phyloP scores from a whole-genome alignment of 1,140 invertebrate genomes.

The Aphis craccivora region DNA sequence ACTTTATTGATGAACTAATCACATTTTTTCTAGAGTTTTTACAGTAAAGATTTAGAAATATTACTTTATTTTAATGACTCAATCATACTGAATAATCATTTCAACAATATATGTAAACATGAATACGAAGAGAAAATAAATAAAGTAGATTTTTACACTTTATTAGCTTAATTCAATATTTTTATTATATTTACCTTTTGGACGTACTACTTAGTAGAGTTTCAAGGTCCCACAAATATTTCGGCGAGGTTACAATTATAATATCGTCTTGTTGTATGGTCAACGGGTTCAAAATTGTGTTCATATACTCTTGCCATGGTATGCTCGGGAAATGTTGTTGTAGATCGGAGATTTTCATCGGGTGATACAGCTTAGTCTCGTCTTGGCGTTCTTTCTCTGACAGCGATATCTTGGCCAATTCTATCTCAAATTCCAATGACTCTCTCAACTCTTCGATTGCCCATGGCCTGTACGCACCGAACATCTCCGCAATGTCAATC shows the following conservation, averaged over 20 bases:
- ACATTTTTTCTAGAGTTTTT: too few relatives aligned
- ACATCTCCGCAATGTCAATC: constrained; percentile 85
- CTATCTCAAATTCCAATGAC: constrained; percentile 90
- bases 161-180: too few relatives aligned
- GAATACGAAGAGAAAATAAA: too few relatives aligned
- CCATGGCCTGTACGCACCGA: constrained; percentile 77
- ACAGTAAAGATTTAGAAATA: too few relatives aligned
- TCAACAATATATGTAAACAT: too few relatives aligned
- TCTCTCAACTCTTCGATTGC: constrained; percentile 80
- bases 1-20: too few relatives aligned
- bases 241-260: constrained; percentile 81
- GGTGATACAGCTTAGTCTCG: constrained; percentile 88
- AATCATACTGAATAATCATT: too few relatives aligned
- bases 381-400: constrained; percentile 90
- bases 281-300: constrained; percentile 73
- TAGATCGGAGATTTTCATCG: constrained; percentile 81
- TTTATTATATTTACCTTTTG: constrained; percentile 66
- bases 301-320: constrained; percentile 83
- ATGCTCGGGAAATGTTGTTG: constrained; percentile 77
- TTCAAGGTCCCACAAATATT: constrained; percentile 76
- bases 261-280: constrained; percentile 75
- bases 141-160: too few relatives aligned
- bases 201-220: constrained; percentile 67
- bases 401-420: constrained; percentile 90
- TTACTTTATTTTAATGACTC: too few relatives aligned